A percentile compares a stretch with the other conserved stretches of the same genome.
Conservation (phyloP, 2,888 invertebrate species). For the Seira ritae region DNA sequence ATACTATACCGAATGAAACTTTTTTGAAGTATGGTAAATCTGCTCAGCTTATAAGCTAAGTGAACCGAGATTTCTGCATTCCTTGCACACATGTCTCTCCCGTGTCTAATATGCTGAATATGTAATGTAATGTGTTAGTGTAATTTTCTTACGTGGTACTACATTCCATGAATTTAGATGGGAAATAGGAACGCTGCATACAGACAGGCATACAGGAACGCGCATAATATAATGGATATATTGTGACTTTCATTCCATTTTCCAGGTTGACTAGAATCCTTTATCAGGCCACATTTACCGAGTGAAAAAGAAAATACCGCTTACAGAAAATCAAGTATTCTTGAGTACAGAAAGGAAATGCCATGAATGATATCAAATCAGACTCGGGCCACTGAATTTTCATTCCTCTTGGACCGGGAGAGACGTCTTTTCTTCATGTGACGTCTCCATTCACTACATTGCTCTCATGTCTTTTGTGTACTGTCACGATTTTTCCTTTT, state of each 20-base stretch:
- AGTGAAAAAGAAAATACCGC: neutral
- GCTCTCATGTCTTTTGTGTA: constrained; percentile 12
- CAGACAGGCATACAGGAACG: too few species aligned
- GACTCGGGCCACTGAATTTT: constrained; percentile 51
- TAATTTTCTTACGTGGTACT: constrained; percentile 42
- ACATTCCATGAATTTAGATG: constrained; percentile 6
- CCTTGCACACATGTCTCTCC: constrained; percentile 55
- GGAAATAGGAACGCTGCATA: neutral
- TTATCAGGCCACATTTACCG: neutral
- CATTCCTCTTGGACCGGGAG: constrained; percentile 28
- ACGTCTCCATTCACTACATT: constrained; percentile 35
- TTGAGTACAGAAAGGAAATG: constrained; percentile 24
- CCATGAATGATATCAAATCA: constrained; percentile 45
- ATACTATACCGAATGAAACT: too few species aligned
- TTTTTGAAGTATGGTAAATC: neutral
- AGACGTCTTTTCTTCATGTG: constrained; percentile 20
- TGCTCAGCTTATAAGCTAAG: constrained; percentile 28
- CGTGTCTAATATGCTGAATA: constrained; percentile 57
- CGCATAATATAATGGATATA: neutral
- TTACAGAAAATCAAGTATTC: constrained; percentile 24
- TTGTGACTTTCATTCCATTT: neutral
- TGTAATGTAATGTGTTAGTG: constrained; percentile 58
- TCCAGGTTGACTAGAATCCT: neutral
- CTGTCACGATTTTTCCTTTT: constrained; percentile 21
- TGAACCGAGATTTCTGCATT: constrained; percentile 53